phyloP scores from a whole-genome alignment of 2,888 invertebrate species.

The Oscheius sp. region DNA sequence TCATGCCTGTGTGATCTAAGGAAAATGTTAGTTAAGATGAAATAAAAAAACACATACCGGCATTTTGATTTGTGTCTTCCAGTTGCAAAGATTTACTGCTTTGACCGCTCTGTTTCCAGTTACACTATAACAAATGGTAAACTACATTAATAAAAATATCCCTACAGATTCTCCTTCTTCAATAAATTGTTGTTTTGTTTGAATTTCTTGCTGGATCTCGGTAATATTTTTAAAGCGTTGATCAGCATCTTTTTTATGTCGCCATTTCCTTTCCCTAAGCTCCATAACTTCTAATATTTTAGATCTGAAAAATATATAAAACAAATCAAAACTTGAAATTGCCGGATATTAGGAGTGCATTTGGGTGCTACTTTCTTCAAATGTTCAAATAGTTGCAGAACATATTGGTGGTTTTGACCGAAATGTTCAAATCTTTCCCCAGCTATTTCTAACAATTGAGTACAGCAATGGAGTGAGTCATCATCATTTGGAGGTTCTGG shows the following conservation, averaged over 20 bases:
- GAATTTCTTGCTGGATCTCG: conserved; percentile 54
- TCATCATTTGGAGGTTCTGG: conserved; percentile 33
- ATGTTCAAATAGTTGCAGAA: conserved; percentile 38
- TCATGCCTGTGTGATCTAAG: too few species aligned
- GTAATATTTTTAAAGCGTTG: conserved; percentile 57
- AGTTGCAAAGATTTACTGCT: conserved; percentile 20
- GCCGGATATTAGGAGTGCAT: conserved; percentile 48
- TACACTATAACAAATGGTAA: conserved; percentile 20
- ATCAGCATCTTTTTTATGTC: conserved; percentile 45
- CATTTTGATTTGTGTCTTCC: conserved; percentile 2
- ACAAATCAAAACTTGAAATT: not conserved
- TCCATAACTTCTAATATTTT: conserved; percentile 56
- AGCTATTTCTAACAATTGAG: conserved; percentile 30
- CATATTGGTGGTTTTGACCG: conserved; percentile 23
- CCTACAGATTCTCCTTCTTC: conserved; percentile 39
- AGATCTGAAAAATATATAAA: conserved; percentile 44
- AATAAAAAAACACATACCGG: too few species aligned
- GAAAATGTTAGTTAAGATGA: too few species aligned
- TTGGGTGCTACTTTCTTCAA: conserved; percentile 30
- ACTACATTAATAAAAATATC: not conserved
- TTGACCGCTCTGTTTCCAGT: conserved; percentile 7
- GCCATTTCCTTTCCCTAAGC: conserved; percentile 45
- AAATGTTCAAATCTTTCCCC: conserved; percentile 18
- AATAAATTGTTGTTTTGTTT: conserved; percentile 47
- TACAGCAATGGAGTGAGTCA: conserved; percentile 47